Base-by-base conservation (phyloP, 2,797 vertebrate genomes). In the Carapus acus region DNA sequence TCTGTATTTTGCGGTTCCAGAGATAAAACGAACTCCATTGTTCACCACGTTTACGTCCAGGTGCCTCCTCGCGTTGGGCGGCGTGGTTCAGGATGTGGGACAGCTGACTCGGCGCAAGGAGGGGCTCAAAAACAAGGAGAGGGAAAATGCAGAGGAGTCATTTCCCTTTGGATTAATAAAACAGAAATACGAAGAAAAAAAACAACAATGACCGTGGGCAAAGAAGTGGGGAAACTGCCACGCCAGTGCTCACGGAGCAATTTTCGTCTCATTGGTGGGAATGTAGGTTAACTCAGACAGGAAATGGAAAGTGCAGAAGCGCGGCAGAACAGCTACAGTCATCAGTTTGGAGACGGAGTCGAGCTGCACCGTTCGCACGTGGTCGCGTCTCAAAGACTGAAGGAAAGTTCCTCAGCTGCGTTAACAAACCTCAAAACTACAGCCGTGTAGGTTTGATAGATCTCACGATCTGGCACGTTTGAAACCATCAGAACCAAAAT, bases 401-500 rank as follows among this genome's bases (percentile, higher is more conserved):
- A 49, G 65, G 62, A 73, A 61, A 69, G 60, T 71, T 68, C 68
- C 61, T 68, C 59, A 52, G 62, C 43, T 56, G 59, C 49, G 66
- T 73, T 72, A 62, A 71, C 62, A 76, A 73, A 67, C 22, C 59
- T 66, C 71, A 59, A 83, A 77, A 80, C 43, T 73, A 58, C 71
- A 61, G 71, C 24, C 45, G 21, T 48, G 79, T 77, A 79, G 77
- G 80, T 85, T 81, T 48, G 61, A 66, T 77, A 73, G 51, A 66
- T 78, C 77, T 77, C 74, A 78, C 73, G 58, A 80, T 80, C 61
- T 74, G 64, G 51, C 66, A 83, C 83, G 82, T 73, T 84, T n/a
- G 77, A 77, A 84, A 82, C 78, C 77, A 85, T 83, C 73, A 76
- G 50, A 67, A 72, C 63, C 76, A 33, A 73, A 81, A 76, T 73